Evolutionary conservation across 2,888 invertebrate genomes (phyloP).

Genomic region (Sphaeridia pumilis): DNA sequence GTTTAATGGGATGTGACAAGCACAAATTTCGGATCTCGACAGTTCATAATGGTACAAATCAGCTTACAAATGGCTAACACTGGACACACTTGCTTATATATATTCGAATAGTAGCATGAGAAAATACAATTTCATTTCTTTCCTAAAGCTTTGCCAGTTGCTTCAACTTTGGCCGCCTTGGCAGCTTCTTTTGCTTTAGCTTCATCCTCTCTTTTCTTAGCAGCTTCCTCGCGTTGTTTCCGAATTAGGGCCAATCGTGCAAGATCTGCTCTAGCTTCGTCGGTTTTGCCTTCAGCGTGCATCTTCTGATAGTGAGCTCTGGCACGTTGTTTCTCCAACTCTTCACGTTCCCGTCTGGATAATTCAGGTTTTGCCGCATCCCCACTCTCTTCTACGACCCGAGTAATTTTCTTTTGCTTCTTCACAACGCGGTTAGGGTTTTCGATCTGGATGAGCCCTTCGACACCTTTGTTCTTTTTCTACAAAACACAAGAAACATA

Average conservation of each 20-base stretch:
- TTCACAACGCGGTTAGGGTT: conserved; percentile 88
- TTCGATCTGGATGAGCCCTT: conserved; percentile 85
- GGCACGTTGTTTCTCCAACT: conserved; percentile 79
- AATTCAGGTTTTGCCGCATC: conserved; percentile 58
- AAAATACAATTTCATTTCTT: too few species aligned
- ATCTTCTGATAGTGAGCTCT: conserved; percentile 81
- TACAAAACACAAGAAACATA: too few species aligned
- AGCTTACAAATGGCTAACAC: too few species aligned
- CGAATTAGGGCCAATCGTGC: conserved; percentile 86
- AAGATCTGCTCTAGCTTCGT: conserved; percentile 86
- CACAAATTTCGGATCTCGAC: too few species aligned
- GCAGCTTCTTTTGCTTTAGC: conserved; percentile 56
- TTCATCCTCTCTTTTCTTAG: conserved; percentile 78
- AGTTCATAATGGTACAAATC: too few species aligned
- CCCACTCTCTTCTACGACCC: conserved; percentile 37
- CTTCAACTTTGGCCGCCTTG: conserved; percentile 49
- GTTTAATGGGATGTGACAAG: too few species aligned
- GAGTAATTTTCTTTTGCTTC: conserved; percentile 53
- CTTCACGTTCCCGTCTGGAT: conserved; percentile 70
- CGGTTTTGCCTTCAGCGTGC: conserved; percentile 90
- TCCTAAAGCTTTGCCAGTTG: conserved; percentile 51
- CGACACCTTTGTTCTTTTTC: conserved; percentile 78
- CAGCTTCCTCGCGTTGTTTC: conserved; percentile 89
- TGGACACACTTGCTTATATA: too few species aligned
- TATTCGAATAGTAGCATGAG: too few species aligned